Base-by-base conservation (phyloP, 2,797 vertebrate genomes). In the Labroides dimidiatus region DNA sequence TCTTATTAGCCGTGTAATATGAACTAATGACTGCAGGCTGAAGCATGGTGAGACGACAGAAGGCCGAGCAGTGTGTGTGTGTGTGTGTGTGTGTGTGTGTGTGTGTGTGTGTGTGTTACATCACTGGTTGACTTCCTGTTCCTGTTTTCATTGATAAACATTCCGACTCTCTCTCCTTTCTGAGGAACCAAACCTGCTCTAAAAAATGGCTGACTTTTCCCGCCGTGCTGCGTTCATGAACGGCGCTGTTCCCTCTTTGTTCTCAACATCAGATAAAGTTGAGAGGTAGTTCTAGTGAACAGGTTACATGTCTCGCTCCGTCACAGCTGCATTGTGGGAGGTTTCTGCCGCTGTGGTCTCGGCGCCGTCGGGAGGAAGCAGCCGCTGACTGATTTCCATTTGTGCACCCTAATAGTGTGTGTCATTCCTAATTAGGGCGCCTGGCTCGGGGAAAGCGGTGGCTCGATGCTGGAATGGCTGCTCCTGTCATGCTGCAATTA, bases 401-500 rank as follows among this genome's bases (percentile, higher is more conserved):
- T 84, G 80, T 82, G 78, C 80, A 75, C 82, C 76, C 85, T 89
- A 89, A 87, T 89, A 81, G 80, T 63, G 87, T 82, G 83, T 87
- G 88, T 91, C 88, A 81, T 84, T 87, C 75, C 81, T 92, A 89
- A 93, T 92, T 89, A 91, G 80, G 70, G 71, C 76, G 73, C 80
- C 71, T 61, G 84, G 87, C 85, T 89, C 64, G 51, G 70, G 77
- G 87, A 90, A 78, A 77, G 80, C 13, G 76, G 82, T 57, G 81
- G 81, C 83, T 84, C 69, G 42, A 80, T 82, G 81, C 80, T 72
- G 84, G 83, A 89, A 82, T 73, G 82, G 86, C 87, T 90, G 75
- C 84, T 85, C 73, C 86, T 87, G 87, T 93, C 91, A 92, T 64
- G 65, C 85, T 78, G 90, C 91, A 93, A 93, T 93, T 93, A 93